Evolutionary conservation across 2,888 invertebrate species (phyloP).

Genomic region (Mimas tiliae): DNA sequence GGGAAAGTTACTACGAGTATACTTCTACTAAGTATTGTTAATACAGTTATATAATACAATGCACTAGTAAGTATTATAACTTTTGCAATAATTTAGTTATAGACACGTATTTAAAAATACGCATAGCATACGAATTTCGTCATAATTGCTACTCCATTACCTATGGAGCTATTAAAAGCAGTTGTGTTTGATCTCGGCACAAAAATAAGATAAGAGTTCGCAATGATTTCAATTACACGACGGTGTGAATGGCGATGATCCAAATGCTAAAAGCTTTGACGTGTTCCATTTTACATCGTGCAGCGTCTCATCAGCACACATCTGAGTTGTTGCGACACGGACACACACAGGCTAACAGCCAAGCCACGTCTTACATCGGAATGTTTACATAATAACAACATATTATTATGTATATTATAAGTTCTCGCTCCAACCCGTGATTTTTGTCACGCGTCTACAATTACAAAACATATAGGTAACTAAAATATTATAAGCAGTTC

Average conservation of each 20-base stretch:
- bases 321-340: conserved; percentile 17
- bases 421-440: not conserved
- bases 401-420: not conserved
- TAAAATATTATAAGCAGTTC: not conserved
- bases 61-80: too few species aligned
- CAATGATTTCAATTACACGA: conserved; percentile 11
- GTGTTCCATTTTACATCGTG: conserved; percentile 32
- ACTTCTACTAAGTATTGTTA: too few species aligned
- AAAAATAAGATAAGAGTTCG: conserved; percentile 10
- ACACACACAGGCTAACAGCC: conserved; percentile 15
- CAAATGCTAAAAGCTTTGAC: conserved; percentile 29
- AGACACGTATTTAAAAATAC: not conserved
- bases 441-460: not conserved
- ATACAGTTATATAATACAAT: too few species aligned
- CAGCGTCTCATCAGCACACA: conserved; percentile 22
- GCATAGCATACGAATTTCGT: not conserved
- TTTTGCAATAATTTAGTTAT: too few species aligned
- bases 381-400: conserved; percentile 17
- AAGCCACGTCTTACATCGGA: not conserved
- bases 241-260: conserved; percentile 26
- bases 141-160: not conserved
- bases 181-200: not conserved
- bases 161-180: not conserved
- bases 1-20: too few species aligned
- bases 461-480: not conserved